Evolutionary conservation across 2,888 invertebrate genomes (phyloP), one percentile per base, ranked within the genome.

Genomic region (Cheilosia pagana): DNA sequence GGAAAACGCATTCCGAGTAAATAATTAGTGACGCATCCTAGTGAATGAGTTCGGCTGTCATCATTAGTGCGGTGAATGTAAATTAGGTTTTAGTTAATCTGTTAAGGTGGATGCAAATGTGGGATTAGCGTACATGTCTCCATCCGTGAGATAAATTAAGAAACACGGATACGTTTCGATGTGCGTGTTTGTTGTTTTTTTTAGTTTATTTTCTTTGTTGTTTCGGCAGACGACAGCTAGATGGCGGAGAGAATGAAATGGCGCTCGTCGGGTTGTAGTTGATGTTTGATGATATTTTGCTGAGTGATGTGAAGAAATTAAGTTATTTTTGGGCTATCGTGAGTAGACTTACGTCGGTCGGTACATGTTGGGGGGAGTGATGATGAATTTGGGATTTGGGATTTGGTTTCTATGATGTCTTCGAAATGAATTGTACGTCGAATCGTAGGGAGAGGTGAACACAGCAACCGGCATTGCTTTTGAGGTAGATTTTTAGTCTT

Each of bases 1-100:
- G 23, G 35, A 45, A 21, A 28, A 41, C 50, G 43, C 48, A 72
- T 71, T 71, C 35, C 45, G 67, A 41, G 41, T 39, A 67, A 50
- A 62, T 68, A 81, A 81, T 81, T 81, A 79, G 74, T 62, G 59
- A 81, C 60, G 62, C 62, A 43, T 81, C 77, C 62, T 45, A 63
- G 19, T 62, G 45, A 67, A 78, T 74, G 78, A 74, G 63, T 52
- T 78, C 43, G 48, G 62, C 79, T 83, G 83, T 83, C 78, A 63
- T 78, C 83, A 83, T 79, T 79, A 74, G 83, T 70, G 78, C 68
- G 68, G 78, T 50, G 68, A 55, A 76, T 62, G 72, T 78, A 83
- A 83, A 83, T 83, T 83, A 74, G 74, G 59, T 79, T 83, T 52
- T 57, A 57, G 63, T 71, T 76, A 62, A 78, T 52, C 19, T 28